phyloP scores from a whole-genome alignment of 2,888 invertebrate genomes.

The Tiliacea aurago region DNA sequence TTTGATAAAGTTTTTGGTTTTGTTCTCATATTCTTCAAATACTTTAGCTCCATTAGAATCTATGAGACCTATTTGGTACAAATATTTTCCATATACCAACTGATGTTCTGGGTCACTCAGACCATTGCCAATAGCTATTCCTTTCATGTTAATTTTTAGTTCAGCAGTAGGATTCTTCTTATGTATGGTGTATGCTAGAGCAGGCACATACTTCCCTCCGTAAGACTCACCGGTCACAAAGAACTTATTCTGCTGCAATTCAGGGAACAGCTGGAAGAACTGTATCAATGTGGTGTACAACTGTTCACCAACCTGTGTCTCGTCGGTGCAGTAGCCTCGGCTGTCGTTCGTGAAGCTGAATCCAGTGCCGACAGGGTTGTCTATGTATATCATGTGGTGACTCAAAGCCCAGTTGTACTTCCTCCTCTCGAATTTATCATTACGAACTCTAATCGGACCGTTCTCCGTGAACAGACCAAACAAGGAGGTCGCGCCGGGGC shows the following conservation, averaged over 20 bases:
- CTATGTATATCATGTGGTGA: conserved; percentile 96
- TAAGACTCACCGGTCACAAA: conserved; percentile 98
- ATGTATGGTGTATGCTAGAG: conserved; percentile 93
- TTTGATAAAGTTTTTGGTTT: conserved; percentile 91
- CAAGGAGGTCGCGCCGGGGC: conserved; percentile 95
- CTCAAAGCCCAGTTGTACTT: conserved; percentile 95
- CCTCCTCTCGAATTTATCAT: conserved; percentile 88
- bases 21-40: conserved; percentile 91
- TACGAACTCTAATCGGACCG: conserved; percentile 91
- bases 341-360: conserved; percentile 96
- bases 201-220: conserved; percentile 95
- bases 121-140: conserved; percentile 95
- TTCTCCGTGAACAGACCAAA: conserved; percentile 96
- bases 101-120: conserved; percentile 95
- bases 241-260: conserved; percentile 94
- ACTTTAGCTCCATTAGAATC: conserved; percentile 91
- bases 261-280: conserved; percentile 96
- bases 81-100: conserved; percentile 94
- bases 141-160: conserved; percentile 93
- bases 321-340: conserved; percentile 94
- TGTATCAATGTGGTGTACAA: conserved; percentile 94
- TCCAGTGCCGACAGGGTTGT: conserved; percentile 98
- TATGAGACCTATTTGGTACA: conserved; percentile 94
- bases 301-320: conserved; percentile 95
- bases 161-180: conserved; percentile 91